phyloP scores from a whole-genome alignment of 2,888 invertebrate genomes.

The Orthosia incerta region DNA sequence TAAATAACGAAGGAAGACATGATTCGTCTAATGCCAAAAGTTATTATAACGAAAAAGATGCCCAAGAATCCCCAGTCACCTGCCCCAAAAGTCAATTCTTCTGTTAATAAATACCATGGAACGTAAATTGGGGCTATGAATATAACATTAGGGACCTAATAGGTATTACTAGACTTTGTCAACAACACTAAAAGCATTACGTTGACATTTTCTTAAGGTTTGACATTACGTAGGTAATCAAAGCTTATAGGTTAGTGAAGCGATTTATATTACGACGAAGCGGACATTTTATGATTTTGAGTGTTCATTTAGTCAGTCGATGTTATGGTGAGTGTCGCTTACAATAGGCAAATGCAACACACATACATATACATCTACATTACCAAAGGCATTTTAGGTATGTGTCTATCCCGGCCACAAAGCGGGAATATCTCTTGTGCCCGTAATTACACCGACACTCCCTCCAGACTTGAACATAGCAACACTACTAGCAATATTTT shows the following conservation, averaged over 20 bases:
- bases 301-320: no score
- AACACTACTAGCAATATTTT: no score
- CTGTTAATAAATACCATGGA: background rate
- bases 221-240: background rate
- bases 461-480: no score
- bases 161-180: slow-evolving; percentile 9
- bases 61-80: background rate
- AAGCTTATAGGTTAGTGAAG: background rate
- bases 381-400: no score
- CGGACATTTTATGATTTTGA: no score
- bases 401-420: no score
- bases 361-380: no score
- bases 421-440: no score
- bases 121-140: slow-evolving; percentile 3
- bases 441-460: no score
- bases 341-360: no score
- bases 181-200: background rate
- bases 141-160: slow-evolving; percentile 1
- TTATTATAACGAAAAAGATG: background rate
- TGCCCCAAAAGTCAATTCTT: background rate
- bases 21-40: slow-evolving; percentile 13
- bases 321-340: no score
- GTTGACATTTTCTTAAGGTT: background rate
- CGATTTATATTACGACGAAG: background rate
- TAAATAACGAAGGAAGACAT: background rate